A percentile compares a stretch with the other conserved stretches of the same genome.
phyloP scores from a whole-genome alignment of 2,797 vertebrate species.

The Bovichtus diacanthus region DNA sequence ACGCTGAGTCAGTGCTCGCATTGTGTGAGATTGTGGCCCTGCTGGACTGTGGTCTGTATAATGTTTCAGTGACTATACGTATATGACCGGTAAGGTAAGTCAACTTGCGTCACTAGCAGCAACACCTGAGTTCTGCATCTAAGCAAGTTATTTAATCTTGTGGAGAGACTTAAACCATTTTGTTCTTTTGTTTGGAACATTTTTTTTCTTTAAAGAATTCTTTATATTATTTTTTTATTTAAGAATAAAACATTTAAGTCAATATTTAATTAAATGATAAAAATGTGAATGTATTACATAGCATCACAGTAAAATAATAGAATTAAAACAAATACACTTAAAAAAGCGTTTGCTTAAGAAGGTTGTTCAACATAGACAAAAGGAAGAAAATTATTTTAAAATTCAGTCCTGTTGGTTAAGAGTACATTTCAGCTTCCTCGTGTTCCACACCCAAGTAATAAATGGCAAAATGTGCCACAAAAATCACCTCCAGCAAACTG shows the following conservation, averaged over 20 bases:
- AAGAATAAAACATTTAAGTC: no score
- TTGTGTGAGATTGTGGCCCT: slow-evolving; percentile 41
- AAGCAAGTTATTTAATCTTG: background rate
- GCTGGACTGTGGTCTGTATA: slow-evolving; percentile 26
- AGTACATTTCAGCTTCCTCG: slow-evolving; percentile 15
- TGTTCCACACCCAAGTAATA: background rate
- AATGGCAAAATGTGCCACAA: slow-evolving; percentile 3
- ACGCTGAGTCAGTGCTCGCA: slow-evolving; percentile 24
- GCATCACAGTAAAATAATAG: background rate
- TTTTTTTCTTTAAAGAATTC: no score
- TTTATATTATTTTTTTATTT: no score
- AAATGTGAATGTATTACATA: background rate
- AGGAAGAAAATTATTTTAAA: background rate
- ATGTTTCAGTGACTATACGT: slow-evolving; percentile 43
- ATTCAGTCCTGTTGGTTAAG: background rate
- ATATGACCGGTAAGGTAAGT: slow-evolving; percentile 1
- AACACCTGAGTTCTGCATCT: slow-evolving; percentile 2
- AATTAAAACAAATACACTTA: no score
- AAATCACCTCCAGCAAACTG: slow-evolving; percentile 15
- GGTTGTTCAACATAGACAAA: background rate
- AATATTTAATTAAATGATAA: no score
- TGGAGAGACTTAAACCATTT: background rate
- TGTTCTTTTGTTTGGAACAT: no score
- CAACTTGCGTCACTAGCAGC: background rate
- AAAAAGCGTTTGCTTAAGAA: no score